Evolutionary conservation across 2,888 invertebrate species (phyloP).

Genomic region (Amblyteles armatorius): DNA sequence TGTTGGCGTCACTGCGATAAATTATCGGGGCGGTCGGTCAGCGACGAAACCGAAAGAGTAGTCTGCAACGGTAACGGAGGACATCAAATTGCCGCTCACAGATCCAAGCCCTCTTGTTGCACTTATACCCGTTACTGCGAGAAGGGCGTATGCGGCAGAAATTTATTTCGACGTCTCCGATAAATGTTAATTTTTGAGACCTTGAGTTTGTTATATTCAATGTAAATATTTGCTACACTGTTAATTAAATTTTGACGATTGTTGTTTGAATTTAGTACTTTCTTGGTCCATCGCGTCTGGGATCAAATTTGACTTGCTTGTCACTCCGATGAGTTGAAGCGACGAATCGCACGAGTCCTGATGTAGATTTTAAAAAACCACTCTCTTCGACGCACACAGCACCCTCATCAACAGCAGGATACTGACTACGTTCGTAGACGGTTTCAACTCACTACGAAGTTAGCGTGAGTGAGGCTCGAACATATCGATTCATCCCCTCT

Average conservation of each 20-base stretch:
- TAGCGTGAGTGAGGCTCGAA: neutral
- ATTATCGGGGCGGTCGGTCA: neutral
- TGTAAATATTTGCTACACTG: neutral
- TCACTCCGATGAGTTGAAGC: neutral
- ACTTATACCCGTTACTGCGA: neutral
- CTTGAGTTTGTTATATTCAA: neutral
- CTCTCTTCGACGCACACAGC: neutral
- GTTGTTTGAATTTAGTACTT: neutral
- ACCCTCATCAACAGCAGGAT: neutral
- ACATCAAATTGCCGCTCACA: neutral
- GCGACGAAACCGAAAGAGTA: neutral
- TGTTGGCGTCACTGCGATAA: conserved; percentile 3
- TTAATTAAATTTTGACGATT: neutral
- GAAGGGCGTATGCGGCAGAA: neutral
- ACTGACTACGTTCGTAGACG: conserved; percentile 6
- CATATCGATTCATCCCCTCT: conserved; percentile 2
- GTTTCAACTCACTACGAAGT: neutral
- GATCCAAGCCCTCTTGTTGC: neutral
- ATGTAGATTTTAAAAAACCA: neutral
- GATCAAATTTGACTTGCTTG: neutral
- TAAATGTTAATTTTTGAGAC: neutral
- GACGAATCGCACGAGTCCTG: neutral
- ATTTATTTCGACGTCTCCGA: neutral
- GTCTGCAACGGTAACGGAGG: neutral
- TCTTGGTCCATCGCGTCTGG: neutral